These are phyloP conservation scores for Dendrolimus kikuchii DNA, from an alignment of 1,140 invertebrate genomes.

Conservation along the genomic window DNA sequence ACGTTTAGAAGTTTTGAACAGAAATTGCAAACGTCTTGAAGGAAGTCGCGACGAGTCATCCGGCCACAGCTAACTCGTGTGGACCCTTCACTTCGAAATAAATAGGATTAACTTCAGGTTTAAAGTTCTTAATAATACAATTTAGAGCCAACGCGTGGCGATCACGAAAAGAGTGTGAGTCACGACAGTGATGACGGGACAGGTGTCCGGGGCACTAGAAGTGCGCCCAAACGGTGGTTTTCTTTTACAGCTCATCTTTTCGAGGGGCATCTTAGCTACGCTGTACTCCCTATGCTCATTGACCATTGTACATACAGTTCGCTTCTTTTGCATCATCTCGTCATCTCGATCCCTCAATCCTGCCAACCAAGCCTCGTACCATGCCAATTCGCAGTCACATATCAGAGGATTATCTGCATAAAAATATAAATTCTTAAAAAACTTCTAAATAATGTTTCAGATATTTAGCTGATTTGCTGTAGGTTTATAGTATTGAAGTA, in stretches of 20 bases:
- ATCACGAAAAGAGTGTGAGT: conserved; percentile 30
- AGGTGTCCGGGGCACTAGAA: conserved; percentile 24
- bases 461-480: too few species aligned
- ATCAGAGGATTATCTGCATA: conserved; percentile 87
- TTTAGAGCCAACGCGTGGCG: conserved; percentile 42
- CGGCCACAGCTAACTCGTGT: conserved; percentile 61
- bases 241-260: conserved; percentile 84
- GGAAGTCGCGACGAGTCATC: conserved; percentile 37
- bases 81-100: conserved; percentile 40
- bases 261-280: conserved; percentile 84
- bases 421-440: conserved; percentile 6
- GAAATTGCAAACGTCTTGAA: conserved; percentile 30
- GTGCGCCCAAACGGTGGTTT: conserved; percentile 67
- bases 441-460: conserved; percentile 7
- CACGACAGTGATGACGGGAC: conserved; percentile 25
- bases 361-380: conserved; percentile 87
- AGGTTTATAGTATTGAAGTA: too few species aligned
- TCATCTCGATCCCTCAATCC: conserved; percentile 84
- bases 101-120: conserved; percentile 27
- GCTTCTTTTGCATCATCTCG: conserved; percentile 89
- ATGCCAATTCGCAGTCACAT: conserved; percentile 89
- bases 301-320: conserved; percentile 83
- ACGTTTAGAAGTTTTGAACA: conserved; percentile 33
- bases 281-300: conserved; percentile 85
- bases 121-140: conserved; percentile 16